These are phyloP conservation scores for Guaruba guarouba DNA, from an alignment of 2,113 vertebrate species.

Conservation along the genomic window DNA sequence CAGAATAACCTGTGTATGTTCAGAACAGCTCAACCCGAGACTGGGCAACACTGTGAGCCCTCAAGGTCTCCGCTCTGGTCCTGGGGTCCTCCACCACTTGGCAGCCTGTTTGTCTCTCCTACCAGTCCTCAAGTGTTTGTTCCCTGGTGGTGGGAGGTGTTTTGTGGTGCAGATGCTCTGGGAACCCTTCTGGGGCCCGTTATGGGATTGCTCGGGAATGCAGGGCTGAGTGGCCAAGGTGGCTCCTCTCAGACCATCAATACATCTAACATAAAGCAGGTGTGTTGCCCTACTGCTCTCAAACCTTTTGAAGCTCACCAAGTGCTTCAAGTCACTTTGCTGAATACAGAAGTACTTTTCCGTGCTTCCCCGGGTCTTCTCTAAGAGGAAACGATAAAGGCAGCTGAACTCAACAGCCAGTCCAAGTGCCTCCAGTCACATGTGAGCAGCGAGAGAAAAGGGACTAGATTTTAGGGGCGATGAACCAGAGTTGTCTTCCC, in stretches of 20 bases:
- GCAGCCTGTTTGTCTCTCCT: background rate
- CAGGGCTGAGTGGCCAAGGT: background rate
- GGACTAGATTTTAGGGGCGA: background rate
- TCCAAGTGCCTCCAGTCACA: background rate
- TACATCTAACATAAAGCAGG: background rate
- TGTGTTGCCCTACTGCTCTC: background rate
- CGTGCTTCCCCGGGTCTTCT: background rate
- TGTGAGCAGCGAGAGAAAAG: background rate
- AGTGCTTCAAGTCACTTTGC: background rate
- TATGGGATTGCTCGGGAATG: accelerated
- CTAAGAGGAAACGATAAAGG: background rate
- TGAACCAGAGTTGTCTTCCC: background rate
- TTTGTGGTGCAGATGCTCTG: background rate
- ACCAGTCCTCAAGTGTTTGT: no score
- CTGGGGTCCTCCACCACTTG: background rate
- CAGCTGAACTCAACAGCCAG: background rate
- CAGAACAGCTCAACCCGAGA: accelerated
- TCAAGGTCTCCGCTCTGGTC: accelerated
- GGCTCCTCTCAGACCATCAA: background rate
- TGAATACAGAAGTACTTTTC: background rate
- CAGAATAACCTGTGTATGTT: accelerated
- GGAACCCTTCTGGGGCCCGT: background rate
- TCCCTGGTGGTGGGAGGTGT: background rate
- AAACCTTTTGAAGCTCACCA: background rate
- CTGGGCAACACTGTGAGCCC: accelerated